Percentiles rank a stretch among this genome's conserved stretches.
These are phyloP conservation scores for Phaedon cochleariae DNA, from an alignment of 2,888 invertebrate genomes.

Conservation along the genomic window DNA sequence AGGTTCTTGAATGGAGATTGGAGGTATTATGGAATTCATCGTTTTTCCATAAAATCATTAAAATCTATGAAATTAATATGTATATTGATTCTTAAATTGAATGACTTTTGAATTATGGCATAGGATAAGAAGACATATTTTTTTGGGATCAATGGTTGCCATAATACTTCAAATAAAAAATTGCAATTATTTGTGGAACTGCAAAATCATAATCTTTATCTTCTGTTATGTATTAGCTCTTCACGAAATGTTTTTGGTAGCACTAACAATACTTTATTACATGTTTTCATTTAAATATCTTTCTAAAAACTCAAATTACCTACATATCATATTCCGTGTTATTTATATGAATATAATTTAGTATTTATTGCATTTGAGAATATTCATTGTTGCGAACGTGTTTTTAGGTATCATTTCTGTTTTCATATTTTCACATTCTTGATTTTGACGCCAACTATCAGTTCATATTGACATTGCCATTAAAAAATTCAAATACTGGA, in stretches of 20 bases:
- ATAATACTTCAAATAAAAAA: conserved; percentile 3
- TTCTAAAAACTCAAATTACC: conserved; percentile 10
- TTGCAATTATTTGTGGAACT: conserved; percentile 22
- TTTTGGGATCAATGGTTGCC: background rate
- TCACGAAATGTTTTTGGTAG: conserved; percentile 53
- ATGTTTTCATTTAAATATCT: background rate
- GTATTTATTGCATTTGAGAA: conserved; percentile 19
- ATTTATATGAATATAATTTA: conserved; percentile 20
- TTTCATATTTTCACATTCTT: background rate
- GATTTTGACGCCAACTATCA: too few relatives aligned
- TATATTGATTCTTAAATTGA: background rate
- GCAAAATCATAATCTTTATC: conserved; percentile 45
- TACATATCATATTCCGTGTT: conserved; percentile 35
- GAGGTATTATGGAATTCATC: too few relatives aligned
- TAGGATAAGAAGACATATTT: background rate
- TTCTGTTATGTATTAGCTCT: conserved; percentile 46
- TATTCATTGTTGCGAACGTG: background rate
- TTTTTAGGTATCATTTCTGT: conserved; percentile 25
- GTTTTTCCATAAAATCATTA: conserved; percentile 20
- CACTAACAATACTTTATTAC: conserved; percentile 45
- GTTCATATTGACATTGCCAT: too few relatives aligned
- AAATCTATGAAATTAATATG: background rate
- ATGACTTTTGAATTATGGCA: conserved; percentile 3
- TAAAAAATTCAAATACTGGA: too few relatives aligned
- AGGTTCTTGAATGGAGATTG: too few relatives aligned